Percentiles rank a stretch among this genome's conserved stretches.
Conservation (phyloP, 2,113 vertebrate genomes). For the Laticauda colubrina region DNA sequence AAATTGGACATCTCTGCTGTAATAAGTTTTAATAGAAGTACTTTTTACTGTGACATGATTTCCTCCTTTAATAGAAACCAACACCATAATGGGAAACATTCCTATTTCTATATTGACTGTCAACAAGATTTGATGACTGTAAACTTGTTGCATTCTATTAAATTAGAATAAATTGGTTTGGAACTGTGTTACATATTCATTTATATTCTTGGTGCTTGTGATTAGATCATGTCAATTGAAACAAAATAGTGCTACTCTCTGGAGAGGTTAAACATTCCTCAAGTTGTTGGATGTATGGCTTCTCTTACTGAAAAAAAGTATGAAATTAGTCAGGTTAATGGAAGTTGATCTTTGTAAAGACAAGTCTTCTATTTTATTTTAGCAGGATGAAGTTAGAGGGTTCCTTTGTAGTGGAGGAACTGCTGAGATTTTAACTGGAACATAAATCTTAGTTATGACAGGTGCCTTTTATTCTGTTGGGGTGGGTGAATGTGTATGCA, state of each 20-base stretch:
- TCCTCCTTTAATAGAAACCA: background rate
- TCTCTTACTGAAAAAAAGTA: background rate
- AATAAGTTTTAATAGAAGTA: background rate
- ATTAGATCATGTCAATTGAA: background rate
- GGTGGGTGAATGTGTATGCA: background rate
- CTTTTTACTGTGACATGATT: background rate
- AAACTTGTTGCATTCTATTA: background rate
- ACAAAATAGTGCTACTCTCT: background rate
- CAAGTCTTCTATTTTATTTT: background rate
- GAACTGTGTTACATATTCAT: background rate
- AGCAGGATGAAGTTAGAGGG: background rate
- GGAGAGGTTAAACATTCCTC: background rate
- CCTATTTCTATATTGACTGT: background rate
- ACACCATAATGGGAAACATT: background rate
- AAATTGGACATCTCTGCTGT: background rate
- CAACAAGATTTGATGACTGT: background rate
- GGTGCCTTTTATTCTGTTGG: background rate
- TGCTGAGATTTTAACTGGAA: conserved; percentile 2
- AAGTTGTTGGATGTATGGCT: background rate
- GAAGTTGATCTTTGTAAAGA: background rate
- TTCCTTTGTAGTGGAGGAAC: background rate
- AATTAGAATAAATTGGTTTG: background rate
- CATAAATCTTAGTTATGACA: conserved; percentile 8
- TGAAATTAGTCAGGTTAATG: background rate
- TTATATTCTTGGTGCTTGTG: conserved; percentile 1